Percentiles rank a stretch among this genome's conserved stretches.
These are phyloP conservation scores for Scolopax bukidnonensis DNA, from an alignment of 2,797 vertebrate species.

Conservation along the genomic window DNA sequence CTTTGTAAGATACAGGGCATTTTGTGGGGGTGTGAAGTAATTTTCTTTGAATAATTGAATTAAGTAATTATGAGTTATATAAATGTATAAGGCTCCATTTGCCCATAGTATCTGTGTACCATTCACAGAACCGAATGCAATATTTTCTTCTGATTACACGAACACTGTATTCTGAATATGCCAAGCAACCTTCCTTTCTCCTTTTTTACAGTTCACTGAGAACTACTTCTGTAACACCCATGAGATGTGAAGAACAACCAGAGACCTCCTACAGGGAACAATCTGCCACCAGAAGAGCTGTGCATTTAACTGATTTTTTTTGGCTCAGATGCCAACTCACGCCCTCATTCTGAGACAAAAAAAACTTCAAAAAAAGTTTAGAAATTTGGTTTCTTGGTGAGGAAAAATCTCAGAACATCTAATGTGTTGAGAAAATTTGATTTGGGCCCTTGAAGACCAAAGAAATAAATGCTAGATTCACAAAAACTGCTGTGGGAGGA, in stretches of 20 bases:
- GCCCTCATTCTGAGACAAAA: conserved; percentile 17
- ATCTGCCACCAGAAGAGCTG: conserved; percentile 59
- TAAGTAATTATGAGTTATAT: conserved; percentile 64
- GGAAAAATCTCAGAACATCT: not conserved
- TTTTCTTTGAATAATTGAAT: conserved; percentile 71
- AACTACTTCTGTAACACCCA: conserved; percentile 60
- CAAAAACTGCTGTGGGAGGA: not conserved
- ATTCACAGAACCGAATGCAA: conserved; percentile 63
- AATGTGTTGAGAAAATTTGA: not conserved
- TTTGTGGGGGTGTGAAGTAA: conserved; percentile 58
- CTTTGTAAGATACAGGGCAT: conserved; percentile 38
- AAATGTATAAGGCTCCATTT: conserved; percentile 38
- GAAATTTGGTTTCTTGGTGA: not conserved
- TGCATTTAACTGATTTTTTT: conserved; percentile 51
- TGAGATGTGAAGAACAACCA: conserved; percentile 57
- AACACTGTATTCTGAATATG: conserved; percentile 52
- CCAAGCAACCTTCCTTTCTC: conserved; percentile 42
- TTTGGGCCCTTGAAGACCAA: not conserved
- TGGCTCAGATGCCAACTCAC: conserved; percentile 7
- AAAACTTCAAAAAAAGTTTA: not conserved
- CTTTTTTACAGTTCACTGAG: conserved; percentile 26
- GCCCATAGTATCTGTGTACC: conserved; percentile 65
- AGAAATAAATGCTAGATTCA: not conserved
- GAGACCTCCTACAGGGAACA: conserved; percentile 61
- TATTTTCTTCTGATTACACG: conserved; percentile 62